Conservation (phyloP, 1,140 invertebrate genomes). For the Chelonus insularis region DNA sequence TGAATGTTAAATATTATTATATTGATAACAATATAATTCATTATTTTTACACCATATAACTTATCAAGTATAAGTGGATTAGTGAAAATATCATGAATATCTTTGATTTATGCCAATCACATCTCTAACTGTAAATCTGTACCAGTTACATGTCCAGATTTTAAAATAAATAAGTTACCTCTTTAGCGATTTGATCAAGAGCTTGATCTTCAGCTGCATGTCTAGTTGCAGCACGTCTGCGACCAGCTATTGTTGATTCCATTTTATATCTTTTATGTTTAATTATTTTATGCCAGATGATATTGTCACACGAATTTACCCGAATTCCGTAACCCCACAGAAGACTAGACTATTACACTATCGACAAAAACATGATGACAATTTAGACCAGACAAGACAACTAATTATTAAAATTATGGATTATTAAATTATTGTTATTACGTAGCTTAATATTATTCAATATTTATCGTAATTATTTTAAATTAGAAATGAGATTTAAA, state of each 20-base stretch:
- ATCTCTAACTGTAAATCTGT: conserved; percentile 1
- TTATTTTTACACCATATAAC: not conserved
- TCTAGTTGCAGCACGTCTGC: conserved; percentile 71
- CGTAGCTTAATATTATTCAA: too few species aligned
- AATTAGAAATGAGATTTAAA: too few species aligned
- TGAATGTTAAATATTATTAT: not conserved
- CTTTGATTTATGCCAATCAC: conserved; percentile 12
- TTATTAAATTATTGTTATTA: not conserved
- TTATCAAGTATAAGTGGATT: too few species aligned
- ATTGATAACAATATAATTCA: not conserved
- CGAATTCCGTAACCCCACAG: conserved; percentile 34
- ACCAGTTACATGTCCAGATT: not conserved
- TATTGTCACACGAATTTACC: not conserved
- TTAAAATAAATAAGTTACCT: conserved; percentile 64
- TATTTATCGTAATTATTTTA: too few species aligned
- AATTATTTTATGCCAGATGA: conserved; percentile 10
- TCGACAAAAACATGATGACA: conserved; percentile 28
- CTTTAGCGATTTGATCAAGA: conserved; percentile 86
- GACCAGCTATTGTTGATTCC: conserved; percentile 69
- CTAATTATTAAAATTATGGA: not conserved
- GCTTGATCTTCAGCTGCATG: conserved; percentile 85
- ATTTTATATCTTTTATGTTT: conserved; percentile 46
- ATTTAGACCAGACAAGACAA: not conserved
- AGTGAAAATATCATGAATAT: not conserved
- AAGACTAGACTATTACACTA: conserved; percentile 39